A percentile compares a stretch with the other conserved stretches of the same genome.
Conservation (phyloP, 2,797 vertebrate species). For the Phataginus tetradactyla region DNA sequence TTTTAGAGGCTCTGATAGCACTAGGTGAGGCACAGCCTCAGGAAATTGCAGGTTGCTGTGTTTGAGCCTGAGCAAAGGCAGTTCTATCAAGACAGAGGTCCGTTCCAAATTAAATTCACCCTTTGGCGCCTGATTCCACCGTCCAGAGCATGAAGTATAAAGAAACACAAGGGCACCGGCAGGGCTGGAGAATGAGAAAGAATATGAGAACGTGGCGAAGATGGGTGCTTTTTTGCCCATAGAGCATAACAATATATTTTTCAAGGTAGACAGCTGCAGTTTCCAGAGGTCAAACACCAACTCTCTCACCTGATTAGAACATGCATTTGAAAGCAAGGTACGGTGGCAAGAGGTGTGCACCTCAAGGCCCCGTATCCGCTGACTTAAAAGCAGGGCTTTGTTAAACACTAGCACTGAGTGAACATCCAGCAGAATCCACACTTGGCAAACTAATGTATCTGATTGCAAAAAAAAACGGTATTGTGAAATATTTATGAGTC, state of each 20-base stretch:
- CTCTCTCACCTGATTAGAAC: slow-evolving; percentile 79
- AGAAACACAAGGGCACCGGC: slow-evolving; percentile 65
- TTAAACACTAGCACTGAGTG: slow-evolving; percentile 75
- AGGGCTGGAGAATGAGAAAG: slow-evolving; percentile 14
- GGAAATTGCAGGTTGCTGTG: slow-evolving; percentile 75
- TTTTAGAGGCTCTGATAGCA: slow-evolving; percentile 65
- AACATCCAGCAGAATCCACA: slow-evolving; percentile 79
- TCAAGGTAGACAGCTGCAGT: slow-evolving; percentile 74
- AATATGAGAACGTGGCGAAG: slow-evolving; percentile 24
- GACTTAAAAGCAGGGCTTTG: slow-evolving; percentile 74
- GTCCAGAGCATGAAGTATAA: slow-evolving; percentile 70
- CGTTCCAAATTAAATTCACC: slow-evolving; percentile 84
- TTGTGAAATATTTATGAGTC: slow-evolving; percentile 86
- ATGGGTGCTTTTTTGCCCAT: slow-evolving; percentile 49
- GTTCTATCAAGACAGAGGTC: slow-evolving; percentile 79
- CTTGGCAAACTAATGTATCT: slow-evolving; percentile 84
- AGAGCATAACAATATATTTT: slow-evolving; percentile 78
- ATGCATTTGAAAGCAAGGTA: slow-evolving; percentile 73
- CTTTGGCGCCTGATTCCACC: slow-evolving; percentile 70
- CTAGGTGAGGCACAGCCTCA: slow-evolving; percentile 61
- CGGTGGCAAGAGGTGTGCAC: slow-evolving; percentile 49
- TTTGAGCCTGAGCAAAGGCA: slow-evolving; percentile 70
- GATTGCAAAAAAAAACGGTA: slow-evolving; percentile 84
- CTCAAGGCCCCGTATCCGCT: slow-evolving; percentile 24
- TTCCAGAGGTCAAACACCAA: slow-evolving; percentile 79